Evolutionary conservation across 2,113 vertebrate species (phyloP), one percentile per base, ranked within the genome.

Genomic region (Epinephelus fuscoguttatus): DNA sequence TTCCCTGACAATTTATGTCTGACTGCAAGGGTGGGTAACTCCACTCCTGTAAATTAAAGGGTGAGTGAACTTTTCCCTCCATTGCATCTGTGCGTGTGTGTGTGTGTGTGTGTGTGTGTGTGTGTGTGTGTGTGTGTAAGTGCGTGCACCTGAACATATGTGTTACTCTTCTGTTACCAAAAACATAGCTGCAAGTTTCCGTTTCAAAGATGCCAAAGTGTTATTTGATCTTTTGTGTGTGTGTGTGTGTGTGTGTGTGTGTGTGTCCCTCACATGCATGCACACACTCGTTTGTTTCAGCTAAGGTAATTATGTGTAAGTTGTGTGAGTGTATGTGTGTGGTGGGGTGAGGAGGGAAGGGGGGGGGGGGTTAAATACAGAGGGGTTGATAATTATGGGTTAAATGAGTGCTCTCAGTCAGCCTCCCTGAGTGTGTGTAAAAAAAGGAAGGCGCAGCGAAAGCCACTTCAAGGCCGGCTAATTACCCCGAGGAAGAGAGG

Each of bases 381-480:
- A 86, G 88, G 81, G 89, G 73, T 89, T 91, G 88, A 91, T 95
- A 94, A 95, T 95, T 93, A 94, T 82, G 95, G 89, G 93, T 93
- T 95, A 88, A 92, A 92, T 81, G 86, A 94, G 88, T 89, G 87
- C 89, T 90, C 91, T 87, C 87, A 93, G 94, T 95, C 89, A 93
- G 90, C 89, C 91, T 90, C 86, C 89, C 87, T 76, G 82, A 91
- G 87, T 85, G 90, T 94, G 89, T 88, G 91, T 92, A 91, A 93
- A 92, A 92, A 89, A 90, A 88, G 89, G 90, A 93, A 92, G 89
- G 86, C 90, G 85, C 89, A 92, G 84, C 76, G 52, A 92, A 92
- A 94, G 93, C 93, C 94, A 95, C 94, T 95, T 95, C 94, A 95
- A 95, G 92, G 92, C 75, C 57, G 55, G 83, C 89, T 93, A 93